Evolutionary conservation across 2,888 invertebrate genomes (phyloP).

Genomic region (Lochmaea capreae): DNA sequence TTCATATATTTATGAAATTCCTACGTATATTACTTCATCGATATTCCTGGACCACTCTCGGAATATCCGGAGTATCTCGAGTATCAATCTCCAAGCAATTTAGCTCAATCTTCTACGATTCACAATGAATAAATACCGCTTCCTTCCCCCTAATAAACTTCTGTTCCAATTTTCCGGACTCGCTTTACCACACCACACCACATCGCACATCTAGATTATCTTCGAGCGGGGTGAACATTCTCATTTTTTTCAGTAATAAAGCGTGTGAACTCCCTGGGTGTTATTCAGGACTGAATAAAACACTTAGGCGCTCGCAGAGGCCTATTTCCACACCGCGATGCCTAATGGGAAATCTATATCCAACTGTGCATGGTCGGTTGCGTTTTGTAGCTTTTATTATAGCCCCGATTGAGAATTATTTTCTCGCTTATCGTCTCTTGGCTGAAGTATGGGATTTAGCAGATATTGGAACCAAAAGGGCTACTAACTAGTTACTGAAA

Average conservation of each 20-base stretch:
- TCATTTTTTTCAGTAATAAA: conserved; percentile 32
- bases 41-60: conserved; percentile 26
- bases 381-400: conserved; percentile 58
- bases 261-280: conserved; percentile 32
- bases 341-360: conserved; percentile 61
- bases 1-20: conserved; percentile 13
- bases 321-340: conserved; percentile 56
- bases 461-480: conserved; percentile 25
- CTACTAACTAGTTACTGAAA: background rate
- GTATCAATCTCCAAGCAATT: conserved; percentile 36
- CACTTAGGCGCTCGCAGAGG: conserved; percentile 45
- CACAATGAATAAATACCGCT: conserved; percentile 36
- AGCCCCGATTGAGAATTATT: conserved; percentile 53
- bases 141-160: conserved; percentile 35
- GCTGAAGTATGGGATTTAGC: conserved; percentile 18
- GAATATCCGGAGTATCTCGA: conserved; percentile 31
- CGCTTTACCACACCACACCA: conserved; percentile 18
- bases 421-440: conserved; percentile 42
- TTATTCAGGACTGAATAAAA: conserved; percentile 39
- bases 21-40: conserved; percentile 4
- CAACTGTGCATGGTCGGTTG: conserved; percentile 55
- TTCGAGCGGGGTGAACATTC: conserved; percentile 31
- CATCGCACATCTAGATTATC: conserved; percentile 26
- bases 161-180: conserved; percentile 35
- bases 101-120: conserved; percentile 31